These are phyloP conservation scores for Papilio aristodemus DNA, from an alignment of 1,140 invertebrate genomes.

Conservation along the genomic window DNA sequence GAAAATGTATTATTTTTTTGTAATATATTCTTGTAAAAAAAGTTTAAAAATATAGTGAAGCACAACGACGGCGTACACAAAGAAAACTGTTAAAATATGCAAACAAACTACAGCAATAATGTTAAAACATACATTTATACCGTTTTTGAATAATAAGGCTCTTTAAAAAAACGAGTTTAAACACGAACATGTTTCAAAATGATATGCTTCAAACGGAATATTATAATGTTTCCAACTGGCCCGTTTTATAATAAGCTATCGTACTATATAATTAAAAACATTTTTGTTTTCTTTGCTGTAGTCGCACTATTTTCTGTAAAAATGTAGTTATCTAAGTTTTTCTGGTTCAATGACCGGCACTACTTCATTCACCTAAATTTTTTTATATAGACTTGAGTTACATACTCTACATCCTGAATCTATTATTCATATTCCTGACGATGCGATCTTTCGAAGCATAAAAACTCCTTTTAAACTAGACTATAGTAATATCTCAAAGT, in stretches of 20 bases:
- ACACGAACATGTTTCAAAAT: constrained; percentile 21
- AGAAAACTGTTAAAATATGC: constrained; percentile 23
- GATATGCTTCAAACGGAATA: constrained; percentile 11
- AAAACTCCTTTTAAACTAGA: too few species aligned
- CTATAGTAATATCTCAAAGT: too few species aligned
- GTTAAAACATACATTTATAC: constrained; percentile 19
- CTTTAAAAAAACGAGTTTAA: constrained; percentile 12
- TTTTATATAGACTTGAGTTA: too few species aligned
- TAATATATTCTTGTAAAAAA: too few species aligned
- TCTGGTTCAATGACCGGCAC: not conserved
- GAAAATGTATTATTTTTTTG: too few species aligned
- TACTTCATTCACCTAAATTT: too few species aligned
- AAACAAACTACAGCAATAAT: constrained; percentile 15
- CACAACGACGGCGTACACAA: not conserved
- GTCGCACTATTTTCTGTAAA: not conserved
- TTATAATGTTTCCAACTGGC: constrained; percentile 11
- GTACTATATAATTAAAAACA: not conserved
- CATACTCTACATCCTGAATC: too few species aligned
- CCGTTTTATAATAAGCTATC: not conserved
- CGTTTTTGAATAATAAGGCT: constrained; percentile 17
- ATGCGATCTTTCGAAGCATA: too few species aligned
- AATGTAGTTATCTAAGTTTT: not conserved
- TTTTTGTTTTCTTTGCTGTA: not conserved
- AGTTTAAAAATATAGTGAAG: too few species aligned
- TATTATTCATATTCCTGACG: too few species aligned